Evolutionary conservation across 2,797 vertebrate species (phyloP).

Genomic region (Petrocephalus sullivani): DNA sequence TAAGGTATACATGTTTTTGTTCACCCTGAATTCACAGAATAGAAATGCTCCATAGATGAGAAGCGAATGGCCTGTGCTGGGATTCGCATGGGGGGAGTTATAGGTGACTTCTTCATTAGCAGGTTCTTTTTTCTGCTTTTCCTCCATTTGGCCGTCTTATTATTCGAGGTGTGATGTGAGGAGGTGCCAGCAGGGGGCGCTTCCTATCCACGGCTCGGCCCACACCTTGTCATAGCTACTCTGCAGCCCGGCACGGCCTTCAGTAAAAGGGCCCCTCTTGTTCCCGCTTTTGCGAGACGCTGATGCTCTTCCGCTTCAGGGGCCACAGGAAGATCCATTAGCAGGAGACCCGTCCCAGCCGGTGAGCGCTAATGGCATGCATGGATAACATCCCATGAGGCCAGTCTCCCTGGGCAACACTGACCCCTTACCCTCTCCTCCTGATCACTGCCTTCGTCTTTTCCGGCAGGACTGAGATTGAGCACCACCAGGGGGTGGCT

Average conservation of each 20-base stretch:
- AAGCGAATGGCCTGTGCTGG: background rate
- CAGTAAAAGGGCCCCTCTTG: background rate
- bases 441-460: background rate
- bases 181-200: background rate
- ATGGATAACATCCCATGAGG: background rate
- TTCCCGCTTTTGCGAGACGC: background rate
- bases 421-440: background rate
- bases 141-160: background rate
- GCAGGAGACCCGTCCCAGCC: background rate
- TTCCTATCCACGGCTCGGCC: background rate
- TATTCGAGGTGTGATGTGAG: background rate
- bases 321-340: background rate
- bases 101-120: background rate
- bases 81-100: background rate
- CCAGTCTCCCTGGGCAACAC: conserved; percentile 7
- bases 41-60: background rate
- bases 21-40: background rate
- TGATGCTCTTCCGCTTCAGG: background rate
- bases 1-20: background rate
- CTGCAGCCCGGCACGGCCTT: background rate
- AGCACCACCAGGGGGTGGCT: background rate
- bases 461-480: background rate
- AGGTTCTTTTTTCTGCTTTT: background rate
- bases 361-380: background rate
- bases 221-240: background rate